phyloP scores from a whole-genome alignment of 2,888 invertebrate genomes.

The Aplocera efformata region DNA sequence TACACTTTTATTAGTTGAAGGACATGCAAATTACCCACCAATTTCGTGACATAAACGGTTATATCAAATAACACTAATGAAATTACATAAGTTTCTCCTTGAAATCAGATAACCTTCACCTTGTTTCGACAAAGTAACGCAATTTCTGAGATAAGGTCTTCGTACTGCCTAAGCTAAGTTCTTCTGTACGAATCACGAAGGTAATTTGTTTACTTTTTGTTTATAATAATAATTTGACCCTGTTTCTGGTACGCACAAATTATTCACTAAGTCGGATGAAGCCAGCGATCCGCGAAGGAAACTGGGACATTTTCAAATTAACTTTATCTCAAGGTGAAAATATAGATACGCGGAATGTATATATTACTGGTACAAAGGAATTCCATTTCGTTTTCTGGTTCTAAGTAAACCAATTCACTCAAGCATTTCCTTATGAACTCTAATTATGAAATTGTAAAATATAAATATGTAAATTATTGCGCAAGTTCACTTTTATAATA shows the following conservation, averaged over 20 bases:
- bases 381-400: too few relatives aligned
- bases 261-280: not conserved
- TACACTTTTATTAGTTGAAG: too few relatives aligned
- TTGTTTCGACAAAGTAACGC: conserved; percentile 9
- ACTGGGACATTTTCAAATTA: too few relatives aligned
- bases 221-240: not conserved
- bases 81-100: not conserved
- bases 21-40: not conserved
- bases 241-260: conserved; percentile 6
- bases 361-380: too few relatives aligned
- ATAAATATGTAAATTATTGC: too few relatives aligned
- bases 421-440: too few relatives aligned
- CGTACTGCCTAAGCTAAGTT: too few relatives aligned
- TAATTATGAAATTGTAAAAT: too few relatives aligned
- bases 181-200: conserved; percentile 7
- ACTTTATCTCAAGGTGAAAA: not conserved
- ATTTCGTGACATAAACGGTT: not conserved
- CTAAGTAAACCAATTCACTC: too few relatives aligned
- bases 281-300: not conserved
- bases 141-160: conserved; percentile 1
- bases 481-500: too few relatives aligned
- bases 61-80: not conserved
- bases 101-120: conserved; percentile 8
- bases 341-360: too few relatives aligned
- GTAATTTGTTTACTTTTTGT: conserved; percentile 3